Evolutionary conservation across 1,140 invertebrate genomes (phyloP).

Genomic region (Lordiphosa clarofinis): DNA sequence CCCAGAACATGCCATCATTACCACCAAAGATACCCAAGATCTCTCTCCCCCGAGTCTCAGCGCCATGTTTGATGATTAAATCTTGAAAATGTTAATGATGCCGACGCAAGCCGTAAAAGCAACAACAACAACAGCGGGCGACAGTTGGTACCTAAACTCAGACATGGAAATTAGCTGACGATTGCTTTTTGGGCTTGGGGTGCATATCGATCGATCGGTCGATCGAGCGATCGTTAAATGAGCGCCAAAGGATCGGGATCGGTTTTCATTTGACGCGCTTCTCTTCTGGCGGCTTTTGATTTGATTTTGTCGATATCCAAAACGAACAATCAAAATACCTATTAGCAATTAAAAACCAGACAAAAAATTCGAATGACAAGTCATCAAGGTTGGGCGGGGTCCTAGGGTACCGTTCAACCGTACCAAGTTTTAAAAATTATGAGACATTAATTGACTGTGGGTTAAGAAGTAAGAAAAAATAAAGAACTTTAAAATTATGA

Average conservation of each 20-base stretch:
- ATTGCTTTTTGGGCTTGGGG: slow-evolving; percentile 9
- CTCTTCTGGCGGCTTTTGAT: slow-evolving; percentile 38
- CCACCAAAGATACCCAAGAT: slow-evolving; percentile 35
- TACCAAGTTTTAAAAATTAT: slow-evolving; percentile 59
- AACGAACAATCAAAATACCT: slow-evolving; percentile 66
- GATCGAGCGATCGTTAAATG: slow-evolving; percentile 57
- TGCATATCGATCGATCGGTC: slow-evolving; percentile 3
- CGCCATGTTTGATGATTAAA: slow-evolving; percentile 79
- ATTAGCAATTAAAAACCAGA: slow-evolving; percentile 66
- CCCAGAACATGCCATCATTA: slow-evolving; percentile 73
- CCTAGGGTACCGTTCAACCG: slow-evolving; percentile 22
- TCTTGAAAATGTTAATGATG: slow-evolving; percentile 75
- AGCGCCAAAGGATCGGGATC: slow-evolving; percentile 61
- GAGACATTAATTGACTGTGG: slow-evolving; percentile 72
- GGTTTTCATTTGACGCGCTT: slow-evolving; percentile 73
- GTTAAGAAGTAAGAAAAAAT: slow-evolving; percentile 26
- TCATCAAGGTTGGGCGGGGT: slow-evolving; percentile 4
- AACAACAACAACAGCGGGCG: slow-evolving; percentile 21
- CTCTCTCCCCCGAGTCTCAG: slow-evolving; percentile 27
- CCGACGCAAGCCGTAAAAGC: slow-evolving; percentile 62
- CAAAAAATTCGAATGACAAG: slow-evolving; percentile 51
- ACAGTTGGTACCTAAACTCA: slow-evolving; percentile 39
- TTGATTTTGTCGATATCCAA: slow-evolving; percentile 42
- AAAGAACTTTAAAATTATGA: slow-evolving; percentile 57
- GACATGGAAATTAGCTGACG: slow-evolving; percentile 74